Percentiles rank a stretch among this genome's conserved stretches.
These are phyloP conservation scores for Ceratina japonica DNA, from an alignment of 1,140 invertebrate genomes.

Conservation along the genomic window DNA sequence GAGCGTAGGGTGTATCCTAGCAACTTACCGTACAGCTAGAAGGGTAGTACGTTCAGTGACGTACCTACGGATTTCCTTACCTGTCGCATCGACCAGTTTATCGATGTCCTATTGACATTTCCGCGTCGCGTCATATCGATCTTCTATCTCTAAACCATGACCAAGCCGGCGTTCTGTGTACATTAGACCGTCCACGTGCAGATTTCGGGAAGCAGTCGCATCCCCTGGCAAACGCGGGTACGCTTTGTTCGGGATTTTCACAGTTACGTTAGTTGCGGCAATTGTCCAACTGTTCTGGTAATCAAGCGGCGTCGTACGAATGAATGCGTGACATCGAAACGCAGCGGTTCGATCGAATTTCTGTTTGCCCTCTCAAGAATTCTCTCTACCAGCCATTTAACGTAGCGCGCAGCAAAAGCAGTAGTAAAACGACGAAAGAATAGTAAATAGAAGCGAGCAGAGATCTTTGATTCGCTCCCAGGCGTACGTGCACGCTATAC, in stretches of 20 bases:
- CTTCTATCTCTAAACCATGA: background rate
- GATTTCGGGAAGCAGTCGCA: too few species aligned
- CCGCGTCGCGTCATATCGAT: background rate
- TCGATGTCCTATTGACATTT: background rate
- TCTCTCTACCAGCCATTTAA: constrained; percentile 42
- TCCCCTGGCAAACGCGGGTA: too few species aligned
- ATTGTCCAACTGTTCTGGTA: too few species aligned
- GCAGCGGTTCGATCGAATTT: constrained; percentile 68
- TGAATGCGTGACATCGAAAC: constrained; percentile 53
- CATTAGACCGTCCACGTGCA: too few species aligned
- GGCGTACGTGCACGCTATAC: constrained; percentile 45
- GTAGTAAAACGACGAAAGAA: constrained; percentile 26
- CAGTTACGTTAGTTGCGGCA: too few species aligned
- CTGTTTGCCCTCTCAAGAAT: constrained; percentile 56
- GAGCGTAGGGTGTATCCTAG: constrained; percentile 73
- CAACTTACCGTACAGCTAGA: constrained; percentile 68
- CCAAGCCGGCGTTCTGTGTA: background rate
- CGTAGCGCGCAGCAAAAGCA: background rate
- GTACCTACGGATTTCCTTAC: constrained; percentile 55
- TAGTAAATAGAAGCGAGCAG: constrained; percentile 27
- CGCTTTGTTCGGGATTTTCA: too few species aligned
- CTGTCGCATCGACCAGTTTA: constrained; percentile 28
- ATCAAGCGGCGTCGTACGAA: too few species aligned
- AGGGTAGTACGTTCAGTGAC: constrained; percentile 66
- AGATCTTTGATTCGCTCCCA: constrained; percentile 56